Base-by-base conservation (phyloP, 2,113 vertebrate species). In the Sebastes fasciatus region DNA sequence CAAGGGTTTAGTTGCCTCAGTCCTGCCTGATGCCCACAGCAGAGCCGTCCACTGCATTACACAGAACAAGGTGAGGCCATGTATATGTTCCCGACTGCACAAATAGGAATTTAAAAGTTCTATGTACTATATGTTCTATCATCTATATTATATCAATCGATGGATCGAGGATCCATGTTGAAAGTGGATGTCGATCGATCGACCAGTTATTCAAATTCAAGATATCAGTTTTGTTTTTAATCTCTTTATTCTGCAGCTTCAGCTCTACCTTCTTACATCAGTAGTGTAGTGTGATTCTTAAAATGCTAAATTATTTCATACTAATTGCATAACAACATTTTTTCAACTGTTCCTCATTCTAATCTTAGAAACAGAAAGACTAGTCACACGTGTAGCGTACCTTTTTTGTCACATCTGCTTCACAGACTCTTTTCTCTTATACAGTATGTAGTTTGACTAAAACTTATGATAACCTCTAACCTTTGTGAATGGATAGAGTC, bases 11-110 rank as follows among this genome's bases (percentile, higher is more conserved):
- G 95, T 96, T 9, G 83, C 88, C 4, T 94, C 96, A 3, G 46
- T 93, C 74, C 88, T 97, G 64, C 88, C 87, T 0, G 96, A 97
- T 80, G 94, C 87, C 92, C 98, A 98, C 83, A 88, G 92, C 14
- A 94, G 94, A 95, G 90, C 96, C 4, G 60, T 95, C 77, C 96
- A 98, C 89, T 97, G 96, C 65, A 96, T 99, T 72, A 94, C 95
- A 74, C 97, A 97, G 83, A 98, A 98, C 87, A 96, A 96, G 91
- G 98, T 98, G 85, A 91, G 67, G 5, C 11, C 5, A 62, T 74
- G 40, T 60, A n/a, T 60, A 58, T 62, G 1, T 74, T n/a, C 11
- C 52, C n/a, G 49, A 69, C 8, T 17, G 3, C 3, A n/a, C 42
- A 40, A 17, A 74, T 43, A 23, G 4, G 0, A n/a, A 61, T 64